Conservation (phyloP, 2,888 invertebrate species). For the Drosophila multiciliata region DNA sequence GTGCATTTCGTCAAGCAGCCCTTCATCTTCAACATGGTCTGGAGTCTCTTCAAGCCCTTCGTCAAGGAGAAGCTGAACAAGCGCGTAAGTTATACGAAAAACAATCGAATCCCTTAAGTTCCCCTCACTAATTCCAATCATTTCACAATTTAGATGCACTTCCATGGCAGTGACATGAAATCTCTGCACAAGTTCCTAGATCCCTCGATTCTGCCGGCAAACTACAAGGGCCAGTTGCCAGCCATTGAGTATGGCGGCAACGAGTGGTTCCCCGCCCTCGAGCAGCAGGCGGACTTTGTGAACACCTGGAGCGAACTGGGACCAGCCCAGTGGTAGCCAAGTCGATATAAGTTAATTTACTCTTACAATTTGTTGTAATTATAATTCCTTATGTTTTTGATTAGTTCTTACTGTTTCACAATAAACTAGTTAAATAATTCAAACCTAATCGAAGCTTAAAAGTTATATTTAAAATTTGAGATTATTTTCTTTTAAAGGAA, state of each 20-base stretch:
- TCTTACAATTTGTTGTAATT: conserved; percentile 61
- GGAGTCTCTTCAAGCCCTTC: conserved; percentile 94
- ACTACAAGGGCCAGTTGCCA: conserved; percentile 91
- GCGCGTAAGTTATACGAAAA: conserved; percentile 87
- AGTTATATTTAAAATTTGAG: not conserved
- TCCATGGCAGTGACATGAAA: conserved; percentile 93
- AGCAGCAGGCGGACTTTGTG: conserved; percentile 88
- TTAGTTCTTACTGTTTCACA: conserved; percentile 70
- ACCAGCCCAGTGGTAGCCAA: conserved; percentile 85
- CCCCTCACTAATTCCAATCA: conserved; percentile 31
- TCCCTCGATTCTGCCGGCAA: conserved; percentile 89
- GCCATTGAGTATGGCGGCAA: conserved; percentile 91
- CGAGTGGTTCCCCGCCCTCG: conserved; percentile 91
- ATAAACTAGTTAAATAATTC: conserved; percentile 72
- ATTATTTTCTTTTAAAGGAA: not conserved
- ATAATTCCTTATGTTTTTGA: conserved; percentile 54
- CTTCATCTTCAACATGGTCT: conserved; percentile 93
- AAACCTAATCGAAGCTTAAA: conserved; percentile 1
- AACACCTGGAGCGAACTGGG: conserved; percentile 90
- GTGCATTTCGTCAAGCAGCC: conserved; percentile 95
- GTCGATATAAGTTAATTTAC: conserved; percentile 52
- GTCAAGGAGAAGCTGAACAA: conserved; percentile 91
- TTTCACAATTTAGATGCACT: conserved; percentile 88
- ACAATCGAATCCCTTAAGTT: not conserved
- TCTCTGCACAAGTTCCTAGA: conserved; percentile 90